phyloP scores from a whole-genome alignment of 2,797 vertebrate genomes.

The Dermochelys coriacea region DNA sequence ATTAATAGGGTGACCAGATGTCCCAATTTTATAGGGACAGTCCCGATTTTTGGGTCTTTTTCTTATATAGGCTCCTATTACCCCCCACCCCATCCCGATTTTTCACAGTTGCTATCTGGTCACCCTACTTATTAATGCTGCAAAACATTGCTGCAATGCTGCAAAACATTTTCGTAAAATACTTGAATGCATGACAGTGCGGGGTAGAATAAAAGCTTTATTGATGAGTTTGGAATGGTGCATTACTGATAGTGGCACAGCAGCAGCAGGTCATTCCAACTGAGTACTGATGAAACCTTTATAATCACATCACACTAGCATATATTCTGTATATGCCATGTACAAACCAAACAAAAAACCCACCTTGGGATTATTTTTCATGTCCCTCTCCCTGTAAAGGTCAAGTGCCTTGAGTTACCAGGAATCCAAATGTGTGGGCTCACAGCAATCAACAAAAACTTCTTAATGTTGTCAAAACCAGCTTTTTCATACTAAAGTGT shows the following conservation, averaged over 20 bases:
- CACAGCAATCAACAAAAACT: background rate
- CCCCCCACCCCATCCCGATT: too few relatives aligned
- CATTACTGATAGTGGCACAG: background rate
- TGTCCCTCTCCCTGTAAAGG: background rate
- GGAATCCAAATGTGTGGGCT: background rate
- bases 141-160: background rate
- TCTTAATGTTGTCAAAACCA: background rate
- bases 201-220: background rate
- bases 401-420: background rate
- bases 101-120: too few relatives aligned
- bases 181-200: background rate
- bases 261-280: background rate
- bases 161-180: background rate
- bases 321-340: too few relatives aligned
- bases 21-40: too few relatives aligned
- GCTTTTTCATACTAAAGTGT: too few relatives aligned
- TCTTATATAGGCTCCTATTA: too few relatives aligned
- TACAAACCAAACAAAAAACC: background rate
- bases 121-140: background rate
- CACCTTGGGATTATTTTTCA: background rate
- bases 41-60: too few relatives aligned
- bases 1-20: background rate
- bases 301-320: background rate
- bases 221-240: background rate
- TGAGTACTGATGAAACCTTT: background rate